Conservation (phyloP, 1,140 invertebrate species). For the Helicoverpa armigera region DNA sequence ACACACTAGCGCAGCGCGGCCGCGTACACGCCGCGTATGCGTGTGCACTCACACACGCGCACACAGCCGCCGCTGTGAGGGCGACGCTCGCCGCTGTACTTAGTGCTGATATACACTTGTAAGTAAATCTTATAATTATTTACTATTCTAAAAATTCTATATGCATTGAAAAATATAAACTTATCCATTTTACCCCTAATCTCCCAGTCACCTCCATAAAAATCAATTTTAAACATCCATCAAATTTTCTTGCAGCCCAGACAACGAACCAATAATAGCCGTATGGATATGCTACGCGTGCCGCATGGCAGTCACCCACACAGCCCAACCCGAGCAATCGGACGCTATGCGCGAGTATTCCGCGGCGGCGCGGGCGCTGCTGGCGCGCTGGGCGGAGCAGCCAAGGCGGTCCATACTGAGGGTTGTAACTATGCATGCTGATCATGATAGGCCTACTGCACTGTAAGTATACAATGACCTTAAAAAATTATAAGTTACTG, state of each 20-base stretch:
- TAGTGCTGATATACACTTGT: conserved; percentile 56
- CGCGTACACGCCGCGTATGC: conserved; percentile 68
- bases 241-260: conserved; percentile 53
- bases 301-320: conserved; percentile 51
- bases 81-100: conserved; percentile 29
- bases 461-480: conserved; percentile 51
- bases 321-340: not conserved
- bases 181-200: too few relatives aligned
- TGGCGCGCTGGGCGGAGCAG: conserved; percentile 62
- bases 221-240: not conserved
- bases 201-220: not conserved
- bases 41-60: conserved; percentile 45
- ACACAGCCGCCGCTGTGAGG: not conserved
- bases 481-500: too few relatives aligned
- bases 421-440: conserved; percentile 60
- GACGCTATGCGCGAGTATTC: conserved; percentile 13
- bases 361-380: conserved; percentile 49
- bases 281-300: conserved; percentile 72
- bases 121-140: too few relatives aligned
- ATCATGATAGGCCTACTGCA: conserved; percentile 55
- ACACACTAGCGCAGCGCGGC: conserved; percentile 52
- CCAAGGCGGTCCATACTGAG: conserved; percentile 62
- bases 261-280: conserved; percentile 67
- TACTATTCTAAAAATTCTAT: too few relatives aligned
- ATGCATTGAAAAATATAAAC: too few relatives aligned